phyloP scores from a whole-genome alignment of 2,888 invertebrate species.

The Diadegma fenestrale region DNA sequence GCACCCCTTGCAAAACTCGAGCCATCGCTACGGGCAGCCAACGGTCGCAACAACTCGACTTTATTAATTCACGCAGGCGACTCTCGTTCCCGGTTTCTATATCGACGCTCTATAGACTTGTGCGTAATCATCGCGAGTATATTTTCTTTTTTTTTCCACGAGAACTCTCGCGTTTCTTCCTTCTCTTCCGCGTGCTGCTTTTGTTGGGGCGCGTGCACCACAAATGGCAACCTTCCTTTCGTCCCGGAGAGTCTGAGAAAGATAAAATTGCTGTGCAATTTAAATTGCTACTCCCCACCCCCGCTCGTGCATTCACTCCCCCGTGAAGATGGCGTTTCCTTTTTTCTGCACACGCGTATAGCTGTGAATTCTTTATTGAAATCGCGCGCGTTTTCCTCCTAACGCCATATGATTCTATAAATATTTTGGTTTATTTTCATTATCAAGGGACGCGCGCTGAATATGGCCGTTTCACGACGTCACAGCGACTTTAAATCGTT shows the following conservation, averaged over 20 bases:
- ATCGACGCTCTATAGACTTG: slow-evolving; percentile 56
- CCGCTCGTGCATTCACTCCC: neutral
- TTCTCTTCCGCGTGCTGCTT: slow-evolving; percentile 35
- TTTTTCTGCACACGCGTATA: slow-evolving; percentile 5
- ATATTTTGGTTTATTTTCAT: neutral
- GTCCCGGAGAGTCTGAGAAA: neutral
- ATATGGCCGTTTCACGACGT: too few species aligned
- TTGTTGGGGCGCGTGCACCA: slow-evolving; percentile 53
- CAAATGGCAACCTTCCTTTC: slow-evolving; percentile 50
- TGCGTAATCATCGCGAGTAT: slow-evolving; percentile 38
- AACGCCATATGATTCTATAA: neutral
- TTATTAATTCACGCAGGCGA: slow-evolving; percentile 69
- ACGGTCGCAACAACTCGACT: slow-evolving; percentile 65
- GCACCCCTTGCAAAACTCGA: slow-evolving; percentile 34
- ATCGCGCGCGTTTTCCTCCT: neutral
- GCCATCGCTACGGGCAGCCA: slow-evolving; percentile 47
- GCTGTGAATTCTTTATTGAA: neutral
- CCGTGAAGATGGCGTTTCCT: slow-evolving; percentile 43
- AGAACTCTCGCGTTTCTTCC: slow-evolving; percentile 39
- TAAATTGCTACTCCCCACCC: neutral
- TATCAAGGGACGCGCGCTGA: neutral
- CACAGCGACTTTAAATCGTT: too few species aligned
- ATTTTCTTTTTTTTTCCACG: slow-evolving; percentile 33
- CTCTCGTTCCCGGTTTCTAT: slow-evolving; percentile 46
- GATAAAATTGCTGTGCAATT: slow-evolving; percentile 3